Evolutionary conservation across 2,113 vertebrate species (phyloP).

Genomic region (Sisor rabdophorus): DNA sequence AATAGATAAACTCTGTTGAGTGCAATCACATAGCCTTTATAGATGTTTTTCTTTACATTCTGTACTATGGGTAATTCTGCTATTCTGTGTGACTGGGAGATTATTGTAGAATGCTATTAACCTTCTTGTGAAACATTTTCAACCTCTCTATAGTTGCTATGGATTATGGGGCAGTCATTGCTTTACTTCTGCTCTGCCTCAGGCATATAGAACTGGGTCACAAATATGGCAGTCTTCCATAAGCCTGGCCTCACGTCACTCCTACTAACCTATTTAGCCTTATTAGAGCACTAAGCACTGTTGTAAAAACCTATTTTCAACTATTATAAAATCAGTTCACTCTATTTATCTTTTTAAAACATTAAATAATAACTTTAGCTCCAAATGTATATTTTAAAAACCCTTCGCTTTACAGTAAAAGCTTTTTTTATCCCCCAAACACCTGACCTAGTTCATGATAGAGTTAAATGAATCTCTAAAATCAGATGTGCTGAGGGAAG

Average conservation of each 20-base stretch:
- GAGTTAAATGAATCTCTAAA: background rate
- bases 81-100: background rate
- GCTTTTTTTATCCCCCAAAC: background rate
- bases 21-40: background rate
- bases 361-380: background rate
- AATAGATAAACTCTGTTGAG: background rate
- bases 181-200: background rate
- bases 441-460: conserved; percentile 8
- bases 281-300: background rate
- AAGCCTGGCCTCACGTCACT: conserved; percentile 11
- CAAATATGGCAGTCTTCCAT: conserved; percentile 19
- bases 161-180: conserved; percentile 11
- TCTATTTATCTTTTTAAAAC: background rate
- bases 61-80: background rate
- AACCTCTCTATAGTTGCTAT: conserved; percentile 1
- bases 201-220: conserved; percentile 39
- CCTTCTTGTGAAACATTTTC: conserved; percentile 10
- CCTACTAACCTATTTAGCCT: conserved; percentile 16
- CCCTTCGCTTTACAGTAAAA: background rate
- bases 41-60: conserved; percentile 19
- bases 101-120: background rate
- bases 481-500: background rate
- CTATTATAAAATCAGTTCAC: background rate
- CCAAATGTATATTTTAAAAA: background rate
- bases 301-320: background rate